Evolutionary conservation across 1,140 invertebrate species (phyloP), one percentile per base, ranked within the genome.

Genomic region (Pygmarrhopalites habei): DNA sequence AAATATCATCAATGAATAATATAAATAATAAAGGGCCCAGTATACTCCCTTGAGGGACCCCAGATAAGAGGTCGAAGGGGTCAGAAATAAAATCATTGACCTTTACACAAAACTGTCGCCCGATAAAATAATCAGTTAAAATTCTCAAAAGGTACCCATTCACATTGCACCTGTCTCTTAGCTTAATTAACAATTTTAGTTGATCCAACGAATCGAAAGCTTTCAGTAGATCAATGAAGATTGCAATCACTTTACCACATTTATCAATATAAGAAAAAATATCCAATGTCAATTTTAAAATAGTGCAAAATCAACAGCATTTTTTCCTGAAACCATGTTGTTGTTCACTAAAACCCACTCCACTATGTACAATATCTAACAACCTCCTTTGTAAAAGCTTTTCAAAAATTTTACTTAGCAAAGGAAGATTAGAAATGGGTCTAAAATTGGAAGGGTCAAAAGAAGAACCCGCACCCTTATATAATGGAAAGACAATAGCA

Each of bases 281-380:
- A 12, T 5, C 21, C 14, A n/a, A n/a, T n/a, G n/a, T n/a, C n/a
- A n/a, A n/a, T n/a, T n/a, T n/a, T n/a, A n/a, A n/a, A n/a, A n/a
- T n/a, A n/a, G n/a, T n/a, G n/a, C n/a, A n/a, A n/a, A n/a, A n/a
- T n/a, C n/a, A n/a, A n/a, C n/a, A n/a, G n/a, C n/a, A n/a, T n/a
- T n/a, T n/a, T n/a, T n/a, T n/a, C n/a, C n/a, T n/a, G n/a, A 51
- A 60, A 3, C 44, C 44, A 35, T 60, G 58, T 51, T 60, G 58
- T 15, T 39, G 2, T 39, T n/a, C n/a, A 12, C 30, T 30, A 5
- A 57, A 21, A 57, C 3, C 3, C 25, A n/a, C 17, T 15, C 3
- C 12, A 17, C 39, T 39, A 3, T n/a, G 5, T 15, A 39, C 14
- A 10, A 32, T 17, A n/a, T 25, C n/a, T 47, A 5, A 5, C 44